Conservation (phyloP, 2,888 invertebrate species). For the Galerucella nymphaeae region DNA sequence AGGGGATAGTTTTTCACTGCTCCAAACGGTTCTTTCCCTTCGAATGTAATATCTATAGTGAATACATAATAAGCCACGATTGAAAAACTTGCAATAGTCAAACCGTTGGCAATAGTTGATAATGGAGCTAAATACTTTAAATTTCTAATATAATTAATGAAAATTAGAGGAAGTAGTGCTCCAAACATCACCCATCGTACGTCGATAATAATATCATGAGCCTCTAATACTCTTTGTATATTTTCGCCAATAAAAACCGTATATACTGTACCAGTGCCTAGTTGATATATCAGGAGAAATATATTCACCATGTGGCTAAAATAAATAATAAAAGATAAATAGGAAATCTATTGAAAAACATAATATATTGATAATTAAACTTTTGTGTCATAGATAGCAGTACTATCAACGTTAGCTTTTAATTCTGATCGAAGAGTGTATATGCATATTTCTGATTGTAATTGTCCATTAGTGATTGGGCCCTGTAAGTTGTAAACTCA, state of each 20-base stretch:
- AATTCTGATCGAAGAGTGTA: too few relatives aligned
- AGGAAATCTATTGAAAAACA: background rate
- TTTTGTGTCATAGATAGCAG: too few relatives aligned
- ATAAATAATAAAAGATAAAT: slow-evolving; percentile 51
- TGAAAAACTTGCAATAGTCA: slow-evolving; percentile 80
- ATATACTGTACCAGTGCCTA: slow-evolving; percentile 97
- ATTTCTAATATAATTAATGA: slow-evolving; percentile 79
- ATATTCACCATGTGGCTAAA: slow-evolving; percentile 77
- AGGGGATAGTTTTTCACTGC: slow-evolving; percentile 73
- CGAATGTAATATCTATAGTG: slow-evolving; percentile 70
- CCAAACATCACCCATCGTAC: slow-evolving; percentile 78
- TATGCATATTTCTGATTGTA: too few relatives aligned
- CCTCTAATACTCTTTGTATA: slow-evolving; percentile 74
- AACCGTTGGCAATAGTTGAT: slow-evolving; percentile 83
- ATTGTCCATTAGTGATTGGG: too few relatives aligned
- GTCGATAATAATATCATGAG: slow-evolving; percentile 67
- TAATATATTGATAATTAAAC: background rate
- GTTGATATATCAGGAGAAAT: slow-evolving; percentile 87
- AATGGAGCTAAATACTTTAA: slow-evolving; percentile 85
- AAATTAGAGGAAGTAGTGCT: slow-evolving; percentile 76
- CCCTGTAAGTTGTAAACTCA: too few relatives aligned
- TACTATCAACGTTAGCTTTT: too few relatives aligned
- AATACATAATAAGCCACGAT: slow-evolving; percentile 81
- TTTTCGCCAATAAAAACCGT: slow-evolving; percentile 93
- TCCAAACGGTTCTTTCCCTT: slow-evolving; percentile 66